Evolutionary conservation across 2,113 vertebrate genomes (phyloP).

Genomic region (Lasiurus cinereus): DNA sequence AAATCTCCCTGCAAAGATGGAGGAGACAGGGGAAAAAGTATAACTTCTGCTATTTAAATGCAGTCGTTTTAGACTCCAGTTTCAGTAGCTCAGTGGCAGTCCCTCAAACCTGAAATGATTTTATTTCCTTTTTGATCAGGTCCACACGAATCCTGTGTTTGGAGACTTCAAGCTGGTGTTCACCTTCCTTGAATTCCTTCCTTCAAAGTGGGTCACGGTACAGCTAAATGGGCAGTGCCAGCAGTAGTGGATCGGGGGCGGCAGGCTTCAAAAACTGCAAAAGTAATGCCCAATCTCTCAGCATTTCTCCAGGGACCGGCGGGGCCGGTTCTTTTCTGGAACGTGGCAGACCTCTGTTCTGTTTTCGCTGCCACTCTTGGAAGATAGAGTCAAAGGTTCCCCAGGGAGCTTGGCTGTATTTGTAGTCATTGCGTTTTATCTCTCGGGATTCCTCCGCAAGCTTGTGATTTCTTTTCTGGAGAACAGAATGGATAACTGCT

Average conservation of each 20-base stretch:
- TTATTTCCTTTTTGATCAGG: slow-evolving; percentile 21
- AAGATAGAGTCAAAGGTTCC: slow-evolving; percentile 74
- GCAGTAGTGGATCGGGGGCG: neutral
- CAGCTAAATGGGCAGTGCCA: slow-evolving; percentile 40
- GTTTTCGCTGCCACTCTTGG: slow-evolving; percentile 64
- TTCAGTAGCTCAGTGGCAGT: slow-evolving; percentile 33
- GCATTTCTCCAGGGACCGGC: slow-evolving; percentile 57
- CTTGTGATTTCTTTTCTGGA: slow-evolving; percentile 37
- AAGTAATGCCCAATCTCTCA: slow-evolving; percentile 31
- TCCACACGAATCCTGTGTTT: neutral
- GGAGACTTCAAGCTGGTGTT: slow-evolving; percentile 23
- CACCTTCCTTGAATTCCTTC: slow-evolving; percentile 37
- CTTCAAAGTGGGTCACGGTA: slow-evolving; percentile 49
- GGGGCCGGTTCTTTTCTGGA: slow-evolving; percentile 45
- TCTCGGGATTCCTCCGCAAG: slow-evolving; percentile 57
- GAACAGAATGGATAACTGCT: slow-evolving; percentile 28
- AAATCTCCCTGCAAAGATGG: slow-evolving; percentile 14
- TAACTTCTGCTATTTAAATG: slow-evolving; percentile 25
- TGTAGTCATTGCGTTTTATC: slow-evolving; percentile 69
- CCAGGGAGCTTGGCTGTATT: slow-evolving; percentile 56
- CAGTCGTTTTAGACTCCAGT: slow-evolving; percentile 30
- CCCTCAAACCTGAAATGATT: slow-evolving; percentile 48
- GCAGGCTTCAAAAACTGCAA: slow-evolving; percentile 35
- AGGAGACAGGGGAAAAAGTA: slow-evolving; percentile 33
- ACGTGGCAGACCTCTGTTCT: slow-evolving; percentile 68